Evolutionary conservation across 2,797 vertebrate genomes (phyloP).

Genomic region (Otolemur crassicaudatus): DNA sequence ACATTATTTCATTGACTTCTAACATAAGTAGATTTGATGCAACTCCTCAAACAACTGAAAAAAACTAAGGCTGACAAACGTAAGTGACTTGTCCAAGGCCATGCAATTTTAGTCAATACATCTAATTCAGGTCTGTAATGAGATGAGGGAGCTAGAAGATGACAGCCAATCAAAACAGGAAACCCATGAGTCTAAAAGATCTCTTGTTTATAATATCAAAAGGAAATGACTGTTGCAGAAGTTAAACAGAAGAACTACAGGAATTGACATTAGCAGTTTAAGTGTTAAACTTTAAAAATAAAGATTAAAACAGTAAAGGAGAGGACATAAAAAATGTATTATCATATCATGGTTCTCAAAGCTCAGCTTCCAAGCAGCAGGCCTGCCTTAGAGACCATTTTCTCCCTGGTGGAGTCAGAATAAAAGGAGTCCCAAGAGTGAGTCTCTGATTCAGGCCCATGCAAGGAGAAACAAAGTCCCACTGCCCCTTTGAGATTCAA

Average conservation of each 20-base stretch:
- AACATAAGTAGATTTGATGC: neutral
- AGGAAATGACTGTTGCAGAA: neutral
- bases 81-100: neutral
- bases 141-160: neutral
- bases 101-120: neutral
- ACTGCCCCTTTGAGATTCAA: neutral
- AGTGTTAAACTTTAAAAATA: neutral
- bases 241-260: neutral
- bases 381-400: neutral
- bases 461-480: neutral
- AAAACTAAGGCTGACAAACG: neutral
- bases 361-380: neutral
- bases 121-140: neutral
- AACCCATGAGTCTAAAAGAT: neutral
- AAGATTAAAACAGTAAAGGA: neutral
- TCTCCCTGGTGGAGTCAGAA: neutral
- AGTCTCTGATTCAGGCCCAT: neutral
- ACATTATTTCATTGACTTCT: constrained; percentile 27
- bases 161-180: neutral
- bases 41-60: neutral
- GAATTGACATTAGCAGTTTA: neutral
- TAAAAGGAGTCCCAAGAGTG: neutral
- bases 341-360: neutral
- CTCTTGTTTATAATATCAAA: neutral
- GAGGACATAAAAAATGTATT: neutral